phyloP scores from a whole-genome alignment of 2,888 invertebrate species.

The Alentia gelatinosa region DNA sequence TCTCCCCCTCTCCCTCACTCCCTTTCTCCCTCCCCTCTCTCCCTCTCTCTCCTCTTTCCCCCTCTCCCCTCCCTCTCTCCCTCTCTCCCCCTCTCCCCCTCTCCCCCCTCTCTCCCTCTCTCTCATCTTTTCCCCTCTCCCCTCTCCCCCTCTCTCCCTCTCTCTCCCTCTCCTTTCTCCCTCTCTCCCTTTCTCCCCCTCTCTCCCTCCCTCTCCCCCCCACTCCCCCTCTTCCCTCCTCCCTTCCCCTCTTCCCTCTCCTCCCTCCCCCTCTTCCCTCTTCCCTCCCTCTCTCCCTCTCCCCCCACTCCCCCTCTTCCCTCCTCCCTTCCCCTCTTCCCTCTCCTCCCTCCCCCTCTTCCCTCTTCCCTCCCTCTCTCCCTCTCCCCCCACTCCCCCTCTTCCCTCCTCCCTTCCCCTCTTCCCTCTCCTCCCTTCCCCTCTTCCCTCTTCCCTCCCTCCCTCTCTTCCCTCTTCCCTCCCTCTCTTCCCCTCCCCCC shows the following conservation, averaged over 20 bases:
- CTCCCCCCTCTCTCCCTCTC: no score
- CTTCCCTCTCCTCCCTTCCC: neutral
- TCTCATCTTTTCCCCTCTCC: no score
- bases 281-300: neutral
- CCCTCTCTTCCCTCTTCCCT: neutral
- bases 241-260: neutral
- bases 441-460: neutral
- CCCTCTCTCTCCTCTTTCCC: no score
- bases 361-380: neutral
- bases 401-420: neutral
- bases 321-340: neutral
- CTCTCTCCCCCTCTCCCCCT: no score
- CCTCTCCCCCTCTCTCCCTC: no score
- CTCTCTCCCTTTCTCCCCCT: no score
- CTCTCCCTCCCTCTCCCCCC: neutral
- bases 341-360: neutral
- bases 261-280: neutral
- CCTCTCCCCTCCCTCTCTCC: no score
- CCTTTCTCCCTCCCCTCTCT: no score
- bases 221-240: neutral
- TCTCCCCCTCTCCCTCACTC: no score
- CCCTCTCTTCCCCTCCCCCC: neutral
- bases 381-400: neutral
- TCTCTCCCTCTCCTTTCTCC: no score
- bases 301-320: neutral